phyloP scores from a whole-genome alignment of 1,140 invertebrate species.

The Papilio dardanus region DNA sequence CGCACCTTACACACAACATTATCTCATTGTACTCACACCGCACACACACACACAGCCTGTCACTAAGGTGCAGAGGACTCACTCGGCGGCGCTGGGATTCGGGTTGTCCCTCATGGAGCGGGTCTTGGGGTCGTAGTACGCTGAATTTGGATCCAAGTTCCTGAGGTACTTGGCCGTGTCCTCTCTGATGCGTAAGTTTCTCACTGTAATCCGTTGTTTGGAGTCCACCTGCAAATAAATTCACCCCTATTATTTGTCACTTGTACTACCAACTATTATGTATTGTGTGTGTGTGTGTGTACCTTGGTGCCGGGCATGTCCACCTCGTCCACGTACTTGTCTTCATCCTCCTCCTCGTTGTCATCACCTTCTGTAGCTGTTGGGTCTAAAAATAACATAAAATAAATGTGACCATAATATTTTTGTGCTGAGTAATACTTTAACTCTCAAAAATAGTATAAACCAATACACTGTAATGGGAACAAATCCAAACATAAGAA shows the following conservation, averaged over 20 bases:
- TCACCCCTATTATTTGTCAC: no score
- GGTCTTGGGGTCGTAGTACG: constrained; percentile 99
- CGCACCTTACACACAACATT: no score
- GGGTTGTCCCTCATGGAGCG: constrained; percentile 99
- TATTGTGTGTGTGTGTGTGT: neutral
- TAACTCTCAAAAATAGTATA: no score
- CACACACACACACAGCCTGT: neutral
- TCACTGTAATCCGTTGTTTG: constrained; percentile 98
- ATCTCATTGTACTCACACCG: no score
- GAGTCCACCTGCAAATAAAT: constrained; percentile 90
- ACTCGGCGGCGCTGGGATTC: constrained; percentile 90
- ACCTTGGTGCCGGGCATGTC: constrained; percentile 99
- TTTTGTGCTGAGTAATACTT: no score
- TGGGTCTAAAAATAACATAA: constrained; percentile 66
- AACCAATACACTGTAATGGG: no score
- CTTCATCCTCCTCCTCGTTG: constrained; percentile 93
- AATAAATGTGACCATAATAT: no score
- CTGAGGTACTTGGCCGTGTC: constrained; percentile 99
- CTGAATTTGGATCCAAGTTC: constrained; percentile 98
- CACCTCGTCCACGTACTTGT: constrained; percentile 97
- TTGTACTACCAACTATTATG: neutral
- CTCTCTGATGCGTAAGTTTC: constrained; percentile 98
- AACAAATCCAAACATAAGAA: constrained; percentile 24
- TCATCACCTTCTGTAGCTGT: constrained; percentile 84
- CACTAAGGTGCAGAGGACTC: constrained; percentile 57